Evolutionary conservation across 2,888 invertebrate species (phyloP), one percentile per base, ranked within the genome.

Genomic region (Belgica antarctica): DNA sequence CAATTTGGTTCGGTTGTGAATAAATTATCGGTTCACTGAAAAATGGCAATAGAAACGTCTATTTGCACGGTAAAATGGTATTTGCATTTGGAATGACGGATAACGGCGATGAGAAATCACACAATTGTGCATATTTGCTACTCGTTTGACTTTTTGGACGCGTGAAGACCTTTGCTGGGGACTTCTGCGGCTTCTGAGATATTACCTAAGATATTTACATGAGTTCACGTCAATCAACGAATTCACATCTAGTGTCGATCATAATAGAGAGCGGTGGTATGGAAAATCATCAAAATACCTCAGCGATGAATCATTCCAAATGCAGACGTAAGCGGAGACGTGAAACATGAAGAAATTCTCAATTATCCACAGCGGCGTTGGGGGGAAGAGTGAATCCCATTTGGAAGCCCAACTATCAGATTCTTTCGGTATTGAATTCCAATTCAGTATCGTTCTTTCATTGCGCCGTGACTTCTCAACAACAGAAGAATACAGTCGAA

Each of bases 1-100:
- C 61, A 61, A 61, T 62, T 62, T 34, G 27, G 62, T 62, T 24
- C 31, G 31, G 4, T 62, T 62, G 10, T 31, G 62, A 62, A 62
- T 62, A 62, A 28, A 62, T 62, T 62, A 62, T 62, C 27, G 17
- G 17, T 17, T 19, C 10, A 22, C 15, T 62, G 25, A 61, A 34
- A 31, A 62, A 19, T 25, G 3, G n/a, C 62, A 62, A 61, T 61
- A 61, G 28, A 61, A 61, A 19, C 15, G 31, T 28, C 34, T 62
- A 34, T 62, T 34, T 28, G 19, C 28, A 31, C 5, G n/a, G 31
- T 7, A 15, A 10, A 22, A 27, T 8, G 25, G 27, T 59, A 59
- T 59, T 59, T 59, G 59, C 59, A 25, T 59, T 27, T 59, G 17
- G 19, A 59, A 46, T 46, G 17, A 46, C 12, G 46, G 46, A 46